Conservation (phyloP, 2,113 vertebrate species). For the Proteles cristata region DNA sequence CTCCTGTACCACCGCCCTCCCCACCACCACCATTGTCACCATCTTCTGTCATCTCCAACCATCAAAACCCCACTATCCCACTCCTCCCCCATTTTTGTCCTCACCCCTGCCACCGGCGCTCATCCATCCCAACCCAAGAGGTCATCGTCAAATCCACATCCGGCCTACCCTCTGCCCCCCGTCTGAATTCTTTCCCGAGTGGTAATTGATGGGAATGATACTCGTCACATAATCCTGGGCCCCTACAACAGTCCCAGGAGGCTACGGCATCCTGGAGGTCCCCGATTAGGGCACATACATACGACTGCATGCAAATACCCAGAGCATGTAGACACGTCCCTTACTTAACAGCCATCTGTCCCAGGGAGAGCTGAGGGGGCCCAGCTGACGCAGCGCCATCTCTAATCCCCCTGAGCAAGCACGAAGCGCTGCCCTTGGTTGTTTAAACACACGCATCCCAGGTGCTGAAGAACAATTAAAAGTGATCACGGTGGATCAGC, state of each 20-base stretch:
- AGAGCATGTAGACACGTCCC: neutral
- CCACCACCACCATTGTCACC: neutral
- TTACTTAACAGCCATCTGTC: neutral
- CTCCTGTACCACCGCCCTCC: neutral
- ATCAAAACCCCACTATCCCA: neutral
- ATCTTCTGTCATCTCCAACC: neutral
- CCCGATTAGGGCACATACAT: neutral
- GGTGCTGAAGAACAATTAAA: constrained; percentile 41
- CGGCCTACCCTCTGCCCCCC: neutral
- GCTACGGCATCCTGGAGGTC: neutral
- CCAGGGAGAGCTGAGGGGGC: neutral
- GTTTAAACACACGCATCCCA: constrained; percentile 44
- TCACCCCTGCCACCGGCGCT: neutral
- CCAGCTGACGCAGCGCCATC: neutral
- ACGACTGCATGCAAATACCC: neutral
- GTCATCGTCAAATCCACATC: constrained; percentile 5
- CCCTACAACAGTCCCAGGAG: neutral
- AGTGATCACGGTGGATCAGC: neutral
- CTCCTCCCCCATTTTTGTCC: neutral
- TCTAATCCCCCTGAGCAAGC: neutral
- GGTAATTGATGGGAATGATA: neutral
- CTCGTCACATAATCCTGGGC: neutral
- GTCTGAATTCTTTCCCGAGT: constrained; percentile 40
- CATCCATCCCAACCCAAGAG: neutral
- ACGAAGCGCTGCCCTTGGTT: neutral